These are phyloP conservation scores for Eubasilissa regina DNA, from an alignment of 1,140 invertebrate species.

Conservation along the genomic window DNA sequence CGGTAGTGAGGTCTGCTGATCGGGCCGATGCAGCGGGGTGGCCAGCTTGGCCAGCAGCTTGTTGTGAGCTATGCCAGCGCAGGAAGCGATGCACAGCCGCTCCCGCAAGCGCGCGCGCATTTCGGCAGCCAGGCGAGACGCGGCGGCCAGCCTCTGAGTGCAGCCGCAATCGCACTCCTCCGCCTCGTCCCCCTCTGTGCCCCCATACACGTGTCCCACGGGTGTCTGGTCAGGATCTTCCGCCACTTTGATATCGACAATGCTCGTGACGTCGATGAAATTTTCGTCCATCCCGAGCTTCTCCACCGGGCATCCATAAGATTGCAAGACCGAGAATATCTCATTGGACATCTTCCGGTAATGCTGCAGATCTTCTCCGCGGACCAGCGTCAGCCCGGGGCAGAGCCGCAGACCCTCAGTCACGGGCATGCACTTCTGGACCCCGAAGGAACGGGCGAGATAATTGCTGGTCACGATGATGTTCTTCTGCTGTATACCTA, in stretches of 20 bases:
- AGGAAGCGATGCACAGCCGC: slow-evolving; percentile 82
- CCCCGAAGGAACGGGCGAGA: slow-evolving; percentile 79
- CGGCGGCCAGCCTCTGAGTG: slow-evolving; percentile 76
- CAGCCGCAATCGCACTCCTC: slow-evolving; percentile 81
- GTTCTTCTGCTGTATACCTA: slow-evolving; percentile 86
- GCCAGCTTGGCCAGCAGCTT: slow-evolving; percentile 87
- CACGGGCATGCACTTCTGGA: slow-evolving; percentile 83
- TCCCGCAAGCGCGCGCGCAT: slow-evolving; percentile 78
- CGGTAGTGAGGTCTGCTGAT: slow-evolving; percentile 85
- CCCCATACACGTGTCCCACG: slow-evolving; percentile 41
- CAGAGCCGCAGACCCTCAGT: slow-evolving; percentile 79
- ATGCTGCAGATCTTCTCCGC: slow-evolving; percentile 83
- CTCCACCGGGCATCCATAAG: slow-evolving; percentile 80
- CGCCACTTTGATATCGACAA: slow-evolving; percentile 73
- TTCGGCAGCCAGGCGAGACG: slow-evolving; percentile 79
- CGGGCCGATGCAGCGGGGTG: slow-evolving; percentile 82
- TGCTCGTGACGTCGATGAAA: slow-evolving; percentile 81
- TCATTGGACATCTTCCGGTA: slow-evolving; percentile 82
- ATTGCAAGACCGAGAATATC: slow-evolving; percentile 78
- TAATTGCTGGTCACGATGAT: slow-evolving; percentile 88
- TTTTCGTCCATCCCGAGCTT: slow-evolving; percentile 87
- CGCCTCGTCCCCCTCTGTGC: slow-evolving; percentile 65
- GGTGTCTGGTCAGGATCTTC: slow-evolving; percentile 36
- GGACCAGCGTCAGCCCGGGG: slow-evolving; percentile 79
- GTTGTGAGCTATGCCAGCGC: slow-evolving; percentile 88